Evolutionary conservation across 1,140 invertebrate genomes (phyloP), one percentile per base, ranked within the genome.

Genomic region (Protaetia brevitarsis): DNA sequence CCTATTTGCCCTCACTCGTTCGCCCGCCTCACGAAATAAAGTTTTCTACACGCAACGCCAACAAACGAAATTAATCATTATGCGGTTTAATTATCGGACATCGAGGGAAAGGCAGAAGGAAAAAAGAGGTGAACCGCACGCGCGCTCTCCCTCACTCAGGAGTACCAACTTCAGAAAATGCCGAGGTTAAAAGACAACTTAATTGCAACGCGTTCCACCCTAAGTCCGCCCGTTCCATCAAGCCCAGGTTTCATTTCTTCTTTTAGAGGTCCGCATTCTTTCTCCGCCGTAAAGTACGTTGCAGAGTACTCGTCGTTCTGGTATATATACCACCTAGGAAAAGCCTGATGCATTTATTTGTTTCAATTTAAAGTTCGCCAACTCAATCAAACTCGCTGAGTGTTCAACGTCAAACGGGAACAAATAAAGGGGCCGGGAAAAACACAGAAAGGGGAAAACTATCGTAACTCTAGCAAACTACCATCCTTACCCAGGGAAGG

Each of bases 311-410:
- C 26, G 41, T 51, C 41, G 41, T 51, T 51, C 11, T 23, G 41
- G 41, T 51, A 51, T 23, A 16, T 34, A 34, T n/a, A 34, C 21
- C 41, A 13, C 41, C n/a, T n/a, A n/a, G 41, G 41, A 19, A 51
- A 51, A 51, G 41, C 41, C 41, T n/a, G 41, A 51, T 51, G 41
- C 41, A 51, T 51, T 51, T 51, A 51, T 51, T 51, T 51, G 41
- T 51, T 51, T 51, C 41, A 51, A 51, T 51, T 51, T 51, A 51
- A 51, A 51, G 41, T 51, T 51, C 19, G 41, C 13, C 21, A 51
- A 51, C 41, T 51, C 41, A 51, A 51, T 51, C 41, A 51, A 51
- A 51, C 41, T 51, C 41, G n/a, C 41, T 16, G 26, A 51, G 41
- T 51, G 41, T 51, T 51, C 26, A n/a, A 23, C 41, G 41, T 51